Conservation (phyloP, 1,140 invertebrate species). For the Octopus sinensis region DNA sequence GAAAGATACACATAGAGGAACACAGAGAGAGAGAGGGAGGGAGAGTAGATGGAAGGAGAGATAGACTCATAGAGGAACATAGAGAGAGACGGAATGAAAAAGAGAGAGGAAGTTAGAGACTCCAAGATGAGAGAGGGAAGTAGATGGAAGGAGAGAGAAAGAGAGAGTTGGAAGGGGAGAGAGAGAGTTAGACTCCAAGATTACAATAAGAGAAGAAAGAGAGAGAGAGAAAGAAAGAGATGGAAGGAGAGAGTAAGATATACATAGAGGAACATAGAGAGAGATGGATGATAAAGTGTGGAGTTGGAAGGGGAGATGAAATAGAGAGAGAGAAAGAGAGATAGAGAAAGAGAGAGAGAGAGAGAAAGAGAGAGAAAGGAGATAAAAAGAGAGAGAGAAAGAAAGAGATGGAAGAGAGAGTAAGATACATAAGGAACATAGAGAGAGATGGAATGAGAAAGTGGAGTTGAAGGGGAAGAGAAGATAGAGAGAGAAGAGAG, state of each 20-base stretch:
- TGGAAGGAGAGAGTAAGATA: background rate
- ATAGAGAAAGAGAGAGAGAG: background rate
- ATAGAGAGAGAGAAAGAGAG: background rate
- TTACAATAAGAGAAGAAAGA: background rate
- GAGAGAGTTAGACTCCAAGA: background rate
- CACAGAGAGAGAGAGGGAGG: background rate
- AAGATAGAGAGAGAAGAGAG: background rate
- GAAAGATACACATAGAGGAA: too few species aligned
- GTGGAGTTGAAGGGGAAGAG: background rate
- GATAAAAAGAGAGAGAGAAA: background rate
- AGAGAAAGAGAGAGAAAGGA: background rate
- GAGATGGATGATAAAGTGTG: background rate
- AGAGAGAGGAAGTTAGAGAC: background rate
- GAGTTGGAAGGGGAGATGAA: background rate
- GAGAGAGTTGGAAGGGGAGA: background rate
- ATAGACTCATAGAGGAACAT: background rate
- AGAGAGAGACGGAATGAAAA: background rate
- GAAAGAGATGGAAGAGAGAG: background rate
- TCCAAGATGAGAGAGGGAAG: background rate
- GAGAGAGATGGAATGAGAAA: background rate
- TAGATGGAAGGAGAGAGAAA: background rate
- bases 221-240: background rate
- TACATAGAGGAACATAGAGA: background rate
- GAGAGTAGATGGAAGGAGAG: background rate
- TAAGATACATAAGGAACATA: background rate